Conservation (phyloP, 2,113 vertebrate genomes). For the Phyllopteryx taeniolatus region DNA sequence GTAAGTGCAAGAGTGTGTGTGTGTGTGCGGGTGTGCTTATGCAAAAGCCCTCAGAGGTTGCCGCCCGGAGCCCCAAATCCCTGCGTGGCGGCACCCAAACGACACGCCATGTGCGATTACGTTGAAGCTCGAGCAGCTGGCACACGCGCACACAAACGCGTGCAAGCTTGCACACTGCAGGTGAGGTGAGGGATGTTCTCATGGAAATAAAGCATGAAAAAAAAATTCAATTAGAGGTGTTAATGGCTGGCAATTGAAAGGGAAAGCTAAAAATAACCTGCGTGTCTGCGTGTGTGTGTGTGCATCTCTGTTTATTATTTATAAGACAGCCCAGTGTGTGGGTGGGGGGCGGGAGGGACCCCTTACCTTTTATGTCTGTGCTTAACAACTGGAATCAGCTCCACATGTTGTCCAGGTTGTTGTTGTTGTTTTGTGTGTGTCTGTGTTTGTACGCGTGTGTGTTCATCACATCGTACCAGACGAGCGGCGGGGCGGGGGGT, state of each 20-base stretch:
- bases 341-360: not conserved
- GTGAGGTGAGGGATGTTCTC: slow-evolving; percentile 1
- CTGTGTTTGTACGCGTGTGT: slow-evolving; percentile 15
- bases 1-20: slow-evolving; percentile 32
- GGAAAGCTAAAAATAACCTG: slow-evolving; percentile 20
- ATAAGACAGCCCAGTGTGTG: slow-evolving; percentile 14
- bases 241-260: slow-evolving; percentile 4
- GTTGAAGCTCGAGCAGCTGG: slow-evolving; percentile 48
- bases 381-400: slow-evolving; percentile 69
- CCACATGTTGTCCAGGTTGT: slow-evolving; percentile 67
- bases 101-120: slow-evolving; percentile 55
- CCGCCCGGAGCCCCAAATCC: not conserved
- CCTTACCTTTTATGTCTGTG: slow-evolving; percentile 71
- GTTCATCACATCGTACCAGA: slow-evolving; percentile 22
- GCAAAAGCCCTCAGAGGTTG: slow-evolving; percentile 6
- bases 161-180: not conserved
- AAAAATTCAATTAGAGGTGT: not conserved
- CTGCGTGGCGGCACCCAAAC: slow-evolving; percentile 7
- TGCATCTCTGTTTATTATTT: slow-evolving; percentile 58
- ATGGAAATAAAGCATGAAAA: not conserved
- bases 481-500: too few species aligned
- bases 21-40: slow-evolving; percentile 5
- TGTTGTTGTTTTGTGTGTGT: slow-evolving; percentile 21
- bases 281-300: not conserved
- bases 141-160: slow-evolving; percentile 21